Base-by-base conservation (phyloP, 1,140 invertebrate species). In the Rhyzopertha dominica region DNA sequence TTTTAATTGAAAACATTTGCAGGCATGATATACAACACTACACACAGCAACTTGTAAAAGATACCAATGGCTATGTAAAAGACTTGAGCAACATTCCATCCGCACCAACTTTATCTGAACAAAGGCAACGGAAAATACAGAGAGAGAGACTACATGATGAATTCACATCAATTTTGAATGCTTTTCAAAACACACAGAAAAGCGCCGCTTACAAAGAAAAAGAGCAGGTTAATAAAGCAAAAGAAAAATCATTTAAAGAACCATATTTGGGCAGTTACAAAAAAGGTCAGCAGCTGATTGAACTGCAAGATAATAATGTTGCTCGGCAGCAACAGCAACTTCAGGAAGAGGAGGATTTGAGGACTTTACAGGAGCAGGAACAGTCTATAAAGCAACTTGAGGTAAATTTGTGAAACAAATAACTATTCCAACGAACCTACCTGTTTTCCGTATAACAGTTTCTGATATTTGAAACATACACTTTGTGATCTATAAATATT, bases 1-100 rank as follows among this genome's bases (percentile, higher is more conserved):
- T n/a, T n/a, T n/a, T n/a, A n/a, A n/a, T n/a, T n/a, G n/a, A n/a
- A n/a, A n/a, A n/a, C n/a, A n/a, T 67, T 72, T 73, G 30, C 55
- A 95, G 91, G 30, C 90, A 95, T 71, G 84, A 94, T 65, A 85
- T 95, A 57, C 90, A 93, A 65, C 90, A 95, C 65, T 95, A 96
- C 63, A 98, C 94, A 2, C 88, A 96, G 61, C 90, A 94, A 56
- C 68, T 98, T 52, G 92, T 90, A 0, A 94, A 95, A 66, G 93
- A 97, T 64, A 98, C 95, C 8, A 92, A 82, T 62, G 77, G 81
- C 34, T 79, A 87, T 64, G 73, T 97, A 31, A 91, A 91, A 71
- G 82, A 89, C 43, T 67, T 95, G 40, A 76, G 77, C 60, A 74
- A 75, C 46, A 63, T 87, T 42, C 74, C 77, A 4, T 35, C 69